Conservation (phyloP, 2,113 vertebrate species). For the Gasterosteus aculeatus region DNA sequence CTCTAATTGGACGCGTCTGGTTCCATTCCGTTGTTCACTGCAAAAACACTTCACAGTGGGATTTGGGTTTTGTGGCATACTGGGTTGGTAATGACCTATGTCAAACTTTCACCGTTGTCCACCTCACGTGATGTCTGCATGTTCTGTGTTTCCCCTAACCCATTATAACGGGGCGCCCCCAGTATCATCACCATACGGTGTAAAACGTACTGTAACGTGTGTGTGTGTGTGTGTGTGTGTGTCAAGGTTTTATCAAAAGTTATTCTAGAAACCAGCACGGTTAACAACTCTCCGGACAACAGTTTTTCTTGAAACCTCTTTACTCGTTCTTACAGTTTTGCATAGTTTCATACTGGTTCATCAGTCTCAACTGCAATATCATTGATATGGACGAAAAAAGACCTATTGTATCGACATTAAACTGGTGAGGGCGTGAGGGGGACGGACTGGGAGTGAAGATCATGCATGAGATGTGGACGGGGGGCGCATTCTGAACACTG, state of each 20-base stretch:
- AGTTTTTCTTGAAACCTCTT: not conserved
- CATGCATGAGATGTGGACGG: not conserved
- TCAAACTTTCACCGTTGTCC: not conserved
- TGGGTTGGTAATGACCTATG: not conserved
- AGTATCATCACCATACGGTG: not conserved
- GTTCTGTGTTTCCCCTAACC: no score
- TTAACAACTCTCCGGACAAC: not conserved
- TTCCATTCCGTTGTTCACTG: slow-evolving; percentile 1
- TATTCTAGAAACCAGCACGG: not conserved
- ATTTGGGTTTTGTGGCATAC: not conserved
- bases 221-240: no score
- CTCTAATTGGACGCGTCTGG: slow-evolving; percentile 17
- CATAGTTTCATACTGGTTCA: not conserved
- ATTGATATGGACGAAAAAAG: not conserved
- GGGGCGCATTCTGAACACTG: not conserved
- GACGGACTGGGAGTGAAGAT: not conserved
- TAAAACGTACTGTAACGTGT: not conserved
- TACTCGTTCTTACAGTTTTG: not conserved
- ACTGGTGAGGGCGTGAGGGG: not conserved
- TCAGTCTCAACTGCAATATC: not conserved
- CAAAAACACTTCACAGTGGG: not conserved
- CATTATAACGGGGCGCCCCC: no score
- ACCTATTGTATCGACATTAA: not conserved
- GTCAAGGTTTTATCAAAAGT: not conserved
- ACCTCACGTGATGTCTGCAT: not conserved